phyloP scores from a whole-genome alignment of 2,797 vertebrate species.

The Tokudaia tokunoshimensis region DNA sequence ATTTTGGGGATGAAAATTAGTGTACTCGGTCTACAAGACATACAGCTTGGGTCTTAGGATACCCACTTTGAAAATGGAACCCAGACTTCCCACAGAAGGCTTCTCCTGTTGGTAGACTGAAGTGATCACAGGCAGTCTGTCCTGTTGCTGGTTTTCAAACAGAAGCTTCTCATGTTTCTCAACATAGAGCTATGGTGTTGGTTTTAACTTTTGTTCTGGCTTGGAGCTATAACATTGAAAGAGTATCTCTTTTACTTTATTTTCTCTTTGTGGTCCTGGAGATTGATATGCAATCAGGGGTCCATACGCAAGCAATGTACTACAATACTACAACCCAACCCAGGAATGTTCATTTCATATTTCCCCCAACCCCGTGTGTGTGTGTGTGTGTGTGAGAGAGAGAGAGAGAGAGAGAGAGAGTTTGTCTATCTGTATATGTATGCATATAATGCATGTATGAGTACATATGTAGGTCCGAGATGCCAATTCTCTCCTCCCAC shows the following conservation, averaged over 20 bases:
- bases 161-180: not conserved
- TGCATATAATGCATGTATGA: not conserved
- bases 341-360: not conserved
- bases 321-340: not conserved
- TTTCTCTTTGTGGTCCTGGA: not conserved
- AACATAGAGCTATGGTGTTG: not conserved
- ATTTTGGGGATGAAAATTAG: not conserved
- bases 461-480: not conserved
- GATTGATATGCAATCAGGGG: not conserved
- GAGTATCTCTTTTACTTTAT: not conserved
- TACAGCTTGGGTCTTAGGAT: not conserved
- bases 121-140: not conserved
- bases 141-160: constrained; percentile 13
- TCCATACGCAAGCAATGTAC: not conserved
- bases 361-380: not conserved
- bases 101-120: not conserved
- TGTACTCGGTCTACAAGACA: not conserved
- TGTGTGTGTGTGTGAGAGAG: not conserved
- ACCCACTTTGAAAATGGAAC: not conserved
- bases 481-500: not conserved
- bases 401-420: too few relatives aligned
- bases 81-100: not conserved
- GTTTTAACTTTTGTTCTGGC: not conserved
- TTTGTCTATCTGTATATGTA: not conserved
- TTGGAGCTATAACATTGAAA: not conserved